Conservation (phyloP, 1,140 invertebrate genomes). For the Archegozetes longisetosus region DNA sequence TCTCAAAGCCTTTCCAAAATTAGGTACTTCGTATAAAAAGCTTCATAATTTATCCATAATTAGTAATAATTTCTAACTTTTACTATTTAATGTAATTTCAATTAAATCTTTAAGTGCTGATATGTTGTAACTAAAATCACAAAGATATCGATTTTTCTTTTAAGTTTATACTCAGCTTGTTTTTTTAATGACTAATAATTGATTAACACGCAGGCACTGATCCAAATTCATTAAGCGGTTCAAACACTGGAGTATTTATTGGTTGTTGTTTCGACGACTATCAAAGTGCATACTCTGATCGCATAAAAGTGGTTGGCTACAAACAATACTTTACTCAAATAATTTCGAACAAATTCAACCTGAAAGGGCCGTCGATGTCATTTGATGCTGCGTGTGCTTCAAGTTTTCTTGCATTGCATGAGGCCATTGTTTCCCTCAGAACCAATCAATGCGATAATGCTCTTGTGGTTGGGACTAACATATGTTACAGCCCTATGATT, state of each 20-base stretch:
- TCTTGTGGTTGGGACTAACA: constrained; percentile 67
- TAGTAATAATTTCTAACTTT: too few species aligned
- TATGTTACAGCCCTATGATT: constrained; percentile 65
- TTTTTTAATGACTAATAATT: neutral
- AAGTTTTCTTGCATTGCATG: constrained; percentile 3
- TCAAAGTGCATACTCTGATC: neutral
- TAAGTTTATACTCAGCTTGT: neutral
- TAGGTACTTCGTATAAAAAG: too few species aligned
- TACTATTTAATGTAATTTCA: too few species aligned
- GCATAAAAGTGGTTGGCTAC: constrained; percentile 57
- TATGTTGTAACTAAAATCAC: too few species aligned
- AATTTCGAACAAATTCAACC: constrained; percentile 85
- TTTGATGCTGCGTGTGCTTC: constrained; percentile 73
- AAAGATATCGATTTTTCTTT: too few species aligned
- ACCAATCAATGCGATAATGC: constrained; percentile 38
- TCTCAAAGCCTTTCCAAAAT: too few species aligned
- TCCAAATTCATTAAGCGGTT: constrained; percentile 30
- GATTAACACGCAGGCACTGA: constrained; percentile 17
- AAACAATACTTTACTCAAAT: constrained; percentile 85
- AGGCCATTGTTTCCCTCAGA: constrained; percentile 5
- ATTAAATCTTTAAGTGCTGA: too few species aligned
- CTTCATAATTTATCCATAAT: too few species aligned
- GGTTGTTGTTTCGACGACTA: constrained; percentile 45
- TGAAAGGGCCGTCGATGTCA: constrained; percentile 70
- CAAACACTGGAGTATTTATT: constrained; percentile 75